phyloP scores from a whole-genome alignment of 2,888 invertebrate species.

The Lithosia quadra region DNA sequence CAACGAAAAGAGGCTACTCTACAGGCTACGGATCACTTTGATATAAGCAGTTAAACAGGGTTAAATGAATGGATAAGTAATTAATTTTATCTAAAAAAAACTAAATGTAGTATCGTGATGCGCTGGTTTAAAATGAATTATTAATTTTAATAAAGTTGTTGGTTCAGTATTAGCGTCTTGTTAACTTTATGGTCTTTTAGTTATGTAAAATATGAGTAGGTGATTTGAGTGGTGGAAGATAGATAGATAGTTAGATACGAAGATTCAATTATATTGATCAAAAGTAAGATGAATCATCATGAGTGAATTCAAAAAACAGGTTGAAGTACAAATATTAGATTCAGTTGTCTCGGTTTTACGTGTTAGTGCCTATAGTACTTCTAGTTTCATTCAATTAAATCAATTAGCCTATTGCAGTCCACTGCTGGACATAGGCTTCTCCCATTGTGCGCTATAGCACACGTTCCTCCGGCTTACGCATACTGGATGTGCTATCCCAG shows the following conservation, averaged over 20 bases:
- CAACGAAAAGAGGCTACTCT: conserved; percentile 52
- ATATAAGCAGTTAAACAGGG: conserved; percentile 37
- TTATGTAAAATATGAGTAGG: conserved; percentile 19
- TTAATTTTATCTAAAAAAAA: conserved; percentile 50
- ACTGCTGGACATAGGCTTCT: too few relatives aligned
- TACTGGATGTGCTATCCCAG: too few relatives aligned
- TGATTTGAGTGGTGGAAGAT: background rate
- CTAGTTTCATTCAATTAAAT: too few relatives aligned
- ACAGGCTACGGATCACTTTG: conserved; percentile 25
- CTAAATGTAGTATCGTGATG: conserved; percentile 39
- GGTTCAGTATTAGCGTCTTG: conserved; percentile 38
- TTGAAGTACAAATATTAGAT: too few relatives aligned
- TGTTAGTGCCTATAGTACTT: too few relatives aligned
- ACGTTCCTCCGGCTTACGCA: too few relatives aligned
- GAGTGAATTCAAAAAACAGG: background rate
- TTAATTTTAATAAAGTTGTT: conserved; percentile 40
- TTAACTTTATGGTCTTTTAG: conserved; percentile 31
- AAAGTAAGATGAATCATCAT: background rate
- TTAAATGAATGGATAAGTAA: conserved; percentile 46
- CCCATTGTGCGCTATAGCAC: too few relatives aligned
- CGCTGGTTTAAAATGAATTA: conserved; percentile 37
- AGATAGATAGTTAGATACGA: background rate
- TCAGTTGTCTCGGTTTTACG: too few relatives aligned
- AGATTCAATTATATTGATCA: background rate
- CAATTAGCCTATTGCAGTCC: too few relatives aligned